Conservation (phyloP, 2,888 invertebrate genomes). For the Empis livida region DNA sequence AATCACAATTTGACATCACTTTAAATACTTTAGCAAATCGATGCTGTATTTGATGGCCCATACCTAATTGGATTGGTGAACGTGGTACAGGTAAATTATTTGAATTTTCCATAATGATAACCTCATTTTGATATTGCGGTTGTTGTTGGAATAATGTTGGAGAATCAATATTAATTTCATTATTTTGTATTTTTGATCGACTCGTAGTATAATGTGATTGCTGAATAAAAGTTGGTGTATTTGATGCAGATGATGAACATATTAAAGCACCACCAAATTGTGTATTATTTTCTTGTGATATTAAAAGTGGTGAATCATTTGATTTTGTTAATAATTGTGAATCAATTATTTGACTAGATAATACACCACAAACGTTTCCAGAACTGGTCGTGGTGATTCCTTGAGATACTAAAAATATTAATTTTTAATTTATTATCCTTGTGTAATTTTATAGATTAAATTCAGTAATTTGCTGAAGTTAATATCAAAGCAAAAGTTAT, state of each 20-base stretch:
- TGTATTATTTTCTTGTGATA: conserved; percentile 36
- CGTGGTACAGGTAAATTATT: conserved; percentile 40
- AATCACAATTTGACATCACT: conserved; percentile 78
- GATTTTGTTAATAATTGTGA: conserved; percentile 54
- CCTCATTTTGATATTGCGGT: conserved; percentile 20
- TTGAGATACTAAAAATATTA: too few species aligned
- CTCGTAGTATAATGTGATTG: too few species aligned
- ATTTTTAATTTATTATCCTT: too few species aligned
- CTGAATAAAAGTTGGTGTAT: conserved; percentile 21
- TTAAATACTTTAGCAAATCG: conserved; percentile 81
- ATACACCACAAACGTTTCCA: neutral
- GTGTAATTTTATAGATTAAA: too few species aligned
- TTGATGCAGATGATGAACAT: conserved; percentile 27
- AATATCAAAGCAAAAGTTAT: too few species aligned
- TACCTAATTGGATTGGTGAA: conserved; percentile 61
- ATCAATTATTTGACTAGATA: conserved; percentile 21
- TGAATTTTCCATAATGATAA: conserved; percentile 26
- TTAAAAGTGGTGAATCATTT: conserved; percentile 75
- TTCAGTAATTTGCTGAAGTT: too few species aligned
- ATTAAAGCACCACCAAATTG: conserved; percentile 1
- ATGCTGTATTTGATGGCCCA: conserved; percentile 84
- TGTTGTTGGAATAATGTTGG: neutral
- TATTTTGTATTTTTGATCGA: too few species aligned
- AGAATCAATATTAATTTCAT: neutral
- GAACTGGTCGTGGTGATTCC: conserved; percentile 4